phyloP scores from a whole-genome alignment of 2,113 vertebrate genomes.

The Bubalus kerabau region DNA sequence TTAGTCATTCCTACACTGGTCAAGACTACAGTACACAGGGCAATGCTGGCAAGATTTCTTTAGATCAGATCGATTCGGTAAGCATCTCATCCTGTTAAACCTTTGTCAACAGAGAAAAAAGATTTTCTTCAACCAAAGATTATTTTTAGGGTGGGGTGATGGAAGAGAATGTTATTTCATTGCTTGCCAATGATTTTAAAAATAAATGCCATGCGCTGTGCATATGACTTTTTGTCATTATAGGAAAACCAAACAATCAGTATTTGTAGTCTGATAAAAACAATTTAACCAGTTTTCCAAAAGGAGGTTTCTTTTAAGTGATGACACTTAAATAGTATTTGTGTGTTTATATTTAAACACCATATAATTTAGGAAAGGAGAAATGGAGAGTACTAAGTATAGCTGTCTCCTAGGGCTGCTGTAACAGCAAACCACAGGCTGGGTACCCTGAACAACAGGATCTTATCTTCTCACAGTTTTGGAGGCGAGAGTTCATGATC shows the following conservation, averaged over 20 bases:
- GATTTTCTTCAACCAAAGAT: not conserved
- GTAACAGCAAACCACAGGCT: not conserved
- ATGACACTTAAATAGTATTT: not conserved
- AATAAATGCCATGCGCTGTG: not conserved
- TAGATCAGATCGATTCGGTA: constrained; percentile 95
- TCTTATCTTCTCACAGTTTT: not conserved
- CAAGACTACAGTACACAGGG: constrained; percentile 94
- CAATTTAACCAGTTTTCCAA: constrained; percentile 1
- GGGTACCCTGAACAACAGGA: not conserved
- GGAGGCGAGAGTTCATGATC: not conserved
- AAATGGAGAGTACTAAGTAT: not conserved
- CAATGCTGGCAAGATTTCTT: constrained; percentile 91
- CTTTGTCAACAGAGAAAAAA: not conserved
- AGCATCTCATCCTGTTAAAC: constrained; percentile 68
- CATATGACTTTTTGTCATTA: not conserved
- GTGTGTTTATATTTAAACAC: constrained; percentile 32
- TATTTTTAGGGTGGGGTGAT: not conserved
- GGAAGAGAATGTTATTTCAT: not conserved
- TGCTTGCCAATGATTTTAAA: not conserved
- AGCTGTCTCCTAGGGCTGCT: not conserved
- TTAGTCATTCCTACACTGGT: constrained; percentile 93
- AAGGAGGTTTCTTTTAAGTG: not conserved
- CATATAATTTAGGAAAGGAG: not conserved
- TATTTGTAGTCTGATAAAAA: not conserved
- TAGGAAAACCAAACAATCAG: not conserved